phyloP scores from a whole-genome alignment of 2,113 vertebrate genomes.

The Mustelus asterias region DNA sequence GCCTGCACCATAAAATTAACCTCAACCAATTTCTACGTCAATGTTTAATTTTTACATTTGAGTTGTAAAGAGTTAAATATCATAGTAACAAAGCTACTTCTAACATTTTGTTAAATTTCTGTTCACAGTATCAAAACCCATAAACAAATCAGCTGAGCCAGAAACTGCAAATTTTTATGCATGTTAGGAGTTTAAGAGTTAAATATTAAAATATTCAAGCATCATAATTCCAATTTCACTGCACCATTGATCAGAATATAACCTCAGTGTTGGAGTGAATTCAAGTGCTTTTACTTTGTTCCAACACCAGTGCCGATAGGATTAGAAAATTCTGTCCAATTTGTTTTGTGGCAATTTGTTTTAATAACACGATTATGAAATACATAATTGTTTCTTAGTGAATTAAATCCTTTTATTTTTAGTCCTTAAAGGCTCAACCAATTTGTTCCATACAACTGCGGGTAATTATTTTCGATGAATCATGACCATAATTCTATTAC shows the following conservation, averaged over 20 bases:
- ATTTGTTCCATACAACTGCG: conserved; percentile 25
- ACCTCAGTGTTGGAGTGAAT: neutral
- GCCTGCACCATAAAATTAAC: too few species aligned
- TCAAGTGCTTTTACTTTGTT: neutral
- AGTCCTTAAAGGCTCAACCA: neutral
- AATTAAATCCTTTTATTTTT: neutral
- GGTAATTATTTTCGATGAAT: conserved; percentile 25
- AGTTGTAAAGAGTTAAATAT: neutral
- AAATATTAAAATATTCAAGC: neutral
- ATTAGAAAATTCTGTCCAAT: neutral
- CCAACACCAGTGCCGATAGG: neutral
- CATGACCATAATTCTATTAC: conserved; percentile 20
- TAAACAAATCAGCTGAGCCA: neutral
- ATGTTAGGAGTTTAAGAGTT: neutral
- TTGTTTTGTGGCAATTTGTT: neutral
- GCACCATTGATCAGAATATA: neutral
- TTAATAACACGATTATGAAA: neutral
- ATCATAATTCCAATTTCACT: neutral
- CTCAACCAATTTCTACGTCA: neutral
- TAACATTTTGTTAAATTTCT: neutral
- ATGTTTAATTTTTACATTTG: neutral
- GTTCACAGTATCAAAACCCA: neutral
- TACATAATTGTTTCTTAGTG: neutral
- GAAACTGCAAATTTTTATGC: neutral
- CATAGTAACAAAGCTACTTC: neutral